Evolutionary conservation across 2,797 vertebrate genomes (phyloP), one percentile per base, ranked within the genome.

Genomic region (Leptoclinus maculatus): DNA sequence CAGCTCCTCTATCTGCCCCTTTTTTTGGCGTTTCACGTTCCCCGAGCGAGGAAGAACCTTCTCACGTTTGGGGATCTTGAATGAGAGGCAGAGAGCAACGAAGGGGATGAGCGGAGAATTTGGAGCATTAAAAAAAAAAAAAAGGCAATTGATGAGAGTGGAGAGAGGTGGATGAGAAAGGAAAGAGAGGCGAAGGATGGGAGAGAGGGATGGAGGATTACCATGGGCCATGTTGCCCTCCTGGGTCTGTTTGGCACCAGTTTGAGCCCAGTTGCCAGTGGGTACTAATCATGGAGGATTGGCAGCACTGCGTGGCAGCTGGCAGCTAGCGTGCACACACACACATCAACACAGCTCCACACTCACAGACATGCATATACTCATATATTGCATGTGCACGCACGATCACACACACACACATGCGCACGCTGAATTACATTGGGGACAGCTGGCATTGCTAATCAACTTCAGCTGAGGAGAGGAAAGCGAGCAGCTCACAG

Each of bases 201-300:
- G 58, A 77, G 78, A 54, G 84, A 87, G 70, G 73, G 84, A 90
- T 85, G 85, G 88, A 91, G 92, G 92, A 93, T 93, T 93, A 92
- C 90, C 88, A 84, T 83, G 89, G 89, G 92, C 92, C 89, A 91
- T 93, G 90, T 91, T 93, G 87, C 92, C 93, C 92, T 94, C 92
- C 93, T 94, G 91, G 93, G 92, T 94, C 92, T 94, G 94, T 90
- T 95, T 95, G 95, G 95, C 94, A 95, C 93, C 93, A 92, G 92
- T 93, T 90, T 90, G 92, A 88, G 93, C 93, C 94, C 95, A 95
- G 94, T 96, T 95, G 95, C 95, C 95, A 95, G 94, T 95, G 93
- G 95, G 94, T 95, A 95, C 94, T 95, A 95, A 95, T 95, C 95
- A 95, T 95, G 93, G 95, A 95, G 93, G 93, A 95, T 95, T 96